Evolutionary conservation across 2,888 invertebrate species (phyloP).

Genomic region (Archips crataeganus): DNA sequence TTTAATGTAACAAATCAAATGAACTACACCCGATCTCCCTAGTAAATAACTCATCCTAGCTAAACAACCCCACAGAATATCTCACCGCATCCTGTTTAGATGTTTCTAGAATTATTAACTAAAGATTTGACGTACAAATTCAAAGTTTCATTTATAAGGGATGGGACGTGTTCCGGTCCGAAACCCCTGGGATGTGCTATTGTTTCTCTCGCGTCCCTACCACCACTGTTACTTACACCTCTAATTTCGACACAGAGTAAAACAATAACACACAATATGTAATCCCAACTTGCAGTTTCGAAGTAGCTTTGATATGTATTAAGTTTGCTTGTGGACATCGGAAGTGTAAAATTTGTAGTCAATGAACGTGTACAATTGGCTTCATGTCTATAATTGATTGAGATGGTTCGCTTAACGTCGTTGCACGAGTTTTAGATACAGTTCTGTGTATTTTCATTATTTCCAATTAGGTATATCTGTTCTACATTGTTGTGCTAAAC

Average conservation of each 20-base stretch:
- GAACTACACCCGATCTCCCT: slow-evolving; percentile 4
- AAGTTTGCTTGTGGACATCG: background rate
- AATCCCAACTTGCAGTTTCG: slow-evolving; percentile 13
- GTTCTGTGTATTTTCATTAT: background rate
- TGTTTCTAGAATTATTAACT: slow-evolving; percentile 85
- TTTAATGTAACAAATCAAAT: slow-evolving; percentile 13
- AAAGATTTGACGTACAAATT: slow-evolving; percentile 82
- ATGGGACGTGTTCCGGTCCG: slow-evolving; percentile 76
- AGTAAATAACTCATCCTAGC: slow-evolving; percentile 31
- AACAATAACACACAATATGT: background rate
- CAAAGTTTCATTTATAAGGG: slow-evolving; percentile 74
- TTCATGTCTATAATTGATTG: slow-evolving; percentile 39
- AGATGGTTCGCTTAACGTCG: slow-evolving; percentile 24
- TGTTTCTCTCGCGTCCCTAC: slow-evolving; percentile 55
- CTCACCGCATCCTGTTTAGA: slow-evolving; percentile 81
- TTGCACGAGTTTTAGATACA: slow-evolving; percentile 32
- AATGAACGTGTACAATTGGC: slow-evolving; percentile 23
- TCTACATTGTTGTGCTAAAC: background rate
- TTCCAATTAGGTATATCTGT: background rate
- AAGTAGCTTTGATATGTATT: background rate
- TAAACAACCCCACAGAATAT: slow-evolving; percentile 62
- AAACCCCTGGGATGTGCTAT: slow-evolving; percentile 73
- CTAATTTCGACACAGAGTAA: slow-evolving; percentile 14
- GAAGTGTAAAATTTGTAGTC: slow-evolving; percentile 5
- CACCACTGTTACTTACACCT: slow-evolving; percentile 23